phyloP scores from a whole-genome alignment of 2,888 invertebrate genomes.

The Dryocosmus kuriphilus region DNA sequence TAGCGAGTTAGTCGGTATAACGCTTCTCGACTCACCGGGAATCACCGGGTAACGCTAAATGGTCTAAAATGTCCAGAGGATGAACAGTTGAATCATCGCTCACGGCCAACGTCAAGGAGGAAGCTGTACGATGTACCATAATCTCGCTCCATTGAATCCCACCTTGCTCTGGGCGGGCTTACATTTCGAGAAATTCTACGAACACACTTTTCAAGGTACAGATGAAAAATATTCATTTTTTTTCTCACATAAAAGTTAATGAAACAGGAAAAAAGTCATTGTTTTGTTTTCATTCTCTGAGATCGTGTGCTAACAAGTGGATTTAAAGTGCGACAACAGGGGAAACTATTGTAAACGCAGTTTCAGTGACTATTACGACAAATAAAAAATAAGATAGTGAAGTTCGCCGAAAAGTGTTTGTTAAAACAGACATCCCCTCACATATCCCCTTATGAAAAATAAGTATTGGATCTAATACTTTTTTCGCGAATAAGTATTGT shows the following conservation, averaged over 20 bases:
- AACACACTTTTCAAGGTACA: slow-evolving; percentile 53
- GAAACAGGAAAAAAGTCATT: neutral
- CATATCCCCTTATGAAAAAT: too few species aligned
- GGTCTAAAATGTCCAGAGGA: slow-evolving; percentile 53
- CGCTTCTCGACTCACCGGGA: slow-evolving; percentile 64
- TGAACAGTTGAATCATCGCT: slow-evolving; percentile 60
- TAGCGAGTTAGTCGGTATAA: slow-evolving; percentile 69
- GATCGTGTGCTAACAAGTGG: neutral
- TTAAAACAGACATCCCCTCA: too few species aligned
- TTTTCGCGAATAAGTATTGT: too few species aligned
- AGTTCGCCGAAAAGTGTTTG: too few species aligned
- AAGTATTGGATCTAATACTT: too few species aligned
- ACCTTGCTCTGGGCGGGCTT: slow-evolving; percentile 71
- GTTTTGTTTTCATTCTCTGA: neutral
- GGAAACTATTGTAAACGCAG: neutral
- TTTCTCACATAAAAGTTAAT: neutral
- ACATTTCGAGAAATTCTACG: slow-evolving; percentile 59
- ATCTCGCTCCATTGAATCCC: slow-evolving; percentile 67
- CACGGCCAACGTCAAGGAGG: slow-evolving; percentile 1
- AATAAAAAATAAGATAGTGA: too few species aligned
- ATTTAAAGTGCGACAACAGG: neutral
- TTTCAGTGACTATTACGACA: neutral
- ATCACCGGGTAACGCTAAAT: slow-evolving; percentile 51
- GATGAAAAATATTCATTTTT: neutral
- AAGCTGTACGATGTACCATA: slow-evolving; percentile 70